Evolutionary conservation across 2,888 invertebrate genomes (phyloP), one percentile per base, ranked within the genome.

Genomic region (Achlya flavicornis): DNA sequence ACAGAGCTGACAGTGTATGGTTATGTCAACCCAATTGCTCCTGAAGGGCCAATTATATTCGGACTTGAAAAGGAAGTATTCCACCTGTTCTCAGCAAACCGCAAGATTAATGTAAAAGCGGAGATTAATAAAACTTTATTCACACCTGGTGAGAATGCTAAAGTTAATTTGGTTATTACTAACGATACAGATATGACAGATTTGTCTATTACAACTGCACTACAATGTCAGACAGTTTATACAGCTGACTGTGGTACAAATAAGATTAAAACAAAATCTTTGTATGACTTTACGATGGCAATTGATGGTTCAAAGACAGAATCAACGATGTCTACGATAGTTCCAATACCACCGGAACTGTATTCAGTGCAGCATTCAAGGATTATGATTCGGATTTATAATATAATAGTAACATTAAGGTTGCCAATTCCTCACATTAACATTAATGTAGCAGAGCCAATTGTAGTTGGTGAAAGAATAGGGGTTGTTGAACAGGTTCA

Each of bases 351-450:
- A 1, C 63, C 70, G 33, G 71, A 75, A 32, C 63, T 63, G 58
- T 66, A 70, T 16, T 76, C 80, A 8, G 63, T 83, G 33, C 78
- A 78, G n/a, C 66, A 77, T 69, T 75, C 80, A 12, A 74, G 76
- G 11, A 65, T 84, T 19, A 69, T 84, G 0, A 65, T 73, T 0
- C 77, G 80, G 58, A 73, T 79, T 38, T 84, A 80, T 57, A n/a
- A 71, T 11, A 72, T 84, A 6, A 67, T 63, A 58, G 76, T 83
- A 14, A 74, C 65, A 12, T 78, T 70, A 38, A 63, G 53, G 26
- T 61, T 84, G 5, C 83, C 84, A 1, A 69, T 83, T 14, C 84
- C 81, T 5, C 79, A 83, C 67, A 68, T 67, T 41, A 76, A 84
- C 65, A 71, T 75, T 4, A 58, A 65, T 1, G 64, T 84, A 12